Base-by-base conservation (phyloP, 1,140 invertebrate species). In the Drosophila baimaii region DNA sequence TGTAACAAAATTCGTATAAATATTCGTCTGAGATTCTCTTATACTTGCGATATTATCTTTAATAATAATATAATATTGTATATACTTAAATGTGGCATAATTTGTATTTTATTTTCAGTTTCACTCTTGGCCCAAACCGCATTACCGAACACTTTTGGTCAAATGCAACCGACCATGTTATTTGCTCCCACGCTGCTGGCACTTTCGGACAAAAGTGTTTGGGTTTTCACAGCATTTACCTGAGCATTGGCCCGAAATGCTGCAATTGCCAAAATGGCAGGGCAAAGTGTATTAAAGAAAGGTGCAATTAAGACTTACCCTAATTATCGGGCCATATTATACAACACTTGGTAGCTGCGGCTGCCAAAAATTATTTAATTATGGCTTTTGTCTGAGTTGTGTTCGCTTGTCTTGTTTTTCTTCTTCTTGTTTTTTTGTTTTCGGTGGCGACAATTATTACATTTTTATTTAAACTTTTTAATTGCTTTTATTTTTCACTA, bases 361-460 rank as follows among this genome's bases (percentile, higher is more conserved):
- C 49, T 52, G 49, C 49, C 49, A 52, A 33, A 52, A 52, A 52
- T 52, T 7, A 52, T 52, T 52, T 52, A 52, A 52, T 52, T 52
- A 52, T 52, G 29, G 0, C 5, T 52, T 52, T 21, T 31, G 17
- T 15, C 5, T 7, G 17, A 27, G 17, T 52, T 52, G 29, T 52
- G 31, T 52, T 47, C 46, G 15, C 46, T 25, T 15, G 1, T 47
- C 44, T 10, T 15, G 5, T n/a, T 47, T 47, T 1, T 25, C 5
- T 1, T 2, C 25, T 25, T 25, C 8, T 25, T 33, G 31, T 12
- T 5, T 51, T 13, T 17, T 25, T 10, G 23, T 17, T 27, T 51
- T 51, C 47, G 27, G 47, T 21, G 17, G 49, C 49, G 17, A 52
- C 49, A 52, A 52, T 52, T 52, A 52, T 52, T 52, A 52, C 49